Base-by-base conservation (phyloP, 2,888 invertebrate genomes). In the Pyrocoelia pectoralis region DNA sequence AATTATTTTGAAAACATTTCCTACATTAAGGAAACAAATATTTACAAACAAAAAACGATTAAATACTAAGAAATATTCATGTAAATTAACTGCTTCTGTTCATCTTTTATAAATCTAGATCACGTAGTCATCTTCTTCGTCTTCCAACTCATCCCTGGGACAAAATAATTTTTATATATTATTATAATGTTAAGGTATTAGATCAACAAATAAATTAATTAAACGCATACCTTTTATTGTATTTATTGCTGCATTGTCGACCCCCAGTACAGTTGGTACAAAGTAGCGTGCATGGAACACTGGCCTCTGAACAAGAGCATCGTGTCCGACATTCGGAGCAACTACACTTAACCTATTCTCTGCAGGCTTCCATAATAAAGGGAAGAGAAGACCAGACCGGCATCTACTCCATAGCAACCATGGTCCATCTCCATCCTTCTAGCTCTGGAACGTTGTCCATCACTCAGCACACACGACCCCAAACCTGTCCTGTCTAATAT, bases 381-480 rank as follows among this genome's bases (percentile, higher is more conserved):
- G 50, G 5, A 24, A 50, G 28, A 28, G 50, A 50, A 50, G 28
- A 50, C 50, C 50, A 50, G 28, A 50, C 50, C 8, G 50, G 50
- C 51, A 24, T 50, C 50, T 24, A 50, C 19, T 50, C 50, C 29
- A n/a, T n/a, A n/a, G n/a, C n/a, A n/a, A n/a, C 50, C 50, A 50
- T 50, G 50, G 12, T 50, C 50, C 50, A 50, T 50, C 28, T 10
- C 50, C 50, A 50, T 50, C 50, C 50, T 50, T 50, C 50, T 50
- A 24, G 24, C 50, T 28, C 50, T 50, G 50, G 28, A 24, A 50
- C 19, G 50, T 50, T 28, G 28, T 50, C 50, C 28, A 50, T 50
- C 29, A 50, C 24, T 50, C 19, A 50, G 50, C 50, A 50, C 24
- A 24, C 50, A 24, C 50, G 28, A 28, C 24, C 50, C 28, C 24